Evolutionary conservation across 2,888 invertebrate genomes (phyloP).

Genomic region (Girardia tigrina): DNA sequence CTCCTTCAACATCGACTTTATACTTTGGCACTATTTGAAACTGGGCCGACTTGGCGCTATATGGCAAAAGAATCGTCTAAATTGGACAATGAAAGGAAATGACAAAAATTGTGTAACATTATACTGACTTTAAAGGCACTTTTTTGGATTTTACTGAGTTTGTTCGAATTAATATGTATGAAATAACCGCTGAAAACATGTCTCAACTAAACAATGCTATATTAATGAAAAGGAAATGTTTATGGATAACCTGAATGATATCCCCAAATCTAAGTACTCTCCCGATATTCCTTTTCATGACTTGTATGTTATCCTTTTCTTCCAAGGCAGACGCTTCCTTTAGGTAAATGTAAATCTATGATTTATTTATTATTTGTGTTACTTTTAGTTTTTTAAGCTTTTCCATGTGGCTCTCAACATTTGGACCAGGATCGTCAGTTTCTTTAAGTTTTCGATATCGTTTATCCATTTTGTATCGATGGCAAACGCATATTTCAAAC

Average conservation of each 20-base stretch:
- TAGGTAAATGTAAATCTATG: not conserved
- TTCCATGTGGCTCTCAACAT: not conserved
- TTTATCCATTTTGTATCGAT: slow-evolving; percentile 33
- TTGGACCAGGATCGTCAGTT: not conserved
- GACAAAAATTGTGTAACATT: not conserved
- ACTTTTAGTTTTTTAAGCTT: not conserved
- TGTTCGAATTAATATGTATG: slow-evolving; percentile 27
- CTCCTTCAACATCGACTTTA: slow-evolving; percentile 32
- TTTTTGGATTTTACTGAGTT: slow-evolving; percentile 30
- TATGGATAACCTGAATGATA: slow-evolving; percentile 20
- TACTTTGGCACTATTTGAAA: slow-evolving; percentile 32
- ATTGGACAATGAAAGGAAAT: not conserved
- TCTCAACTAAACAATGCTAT: not conserved
- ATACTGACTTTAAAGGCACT: slow-evolving; percentile 29
- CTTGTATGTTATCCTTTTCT: slow-evolving; percentile 31
- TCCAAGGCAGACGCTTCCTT: slow-evolving; percentile 29
- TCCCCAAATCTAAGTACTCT: slow-evolving; percentile 31
- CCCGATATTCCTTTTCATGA: slow-evolving; percentile 29
- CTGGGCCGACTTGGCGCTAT: slow-evolving; percentile 32
- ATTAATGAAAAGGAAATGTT: not conserved
- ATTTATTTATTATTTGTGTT: not conserved
- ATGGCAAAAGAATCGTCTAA: slow-evolving; percentile 27
- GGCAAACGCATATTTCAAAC: slow-evolving; percentile 31
- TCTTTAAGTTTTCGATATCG: slow-evolving; percentile 27
- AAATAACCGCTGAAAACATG: slow-evolving; percentile 31